Percentiles rank a stretch among this genome's conserved stretches.
phyloP scores from a whole-genome alignment of 2,888 invertebrate species.

The Scaeva pyrastri region DNA sequence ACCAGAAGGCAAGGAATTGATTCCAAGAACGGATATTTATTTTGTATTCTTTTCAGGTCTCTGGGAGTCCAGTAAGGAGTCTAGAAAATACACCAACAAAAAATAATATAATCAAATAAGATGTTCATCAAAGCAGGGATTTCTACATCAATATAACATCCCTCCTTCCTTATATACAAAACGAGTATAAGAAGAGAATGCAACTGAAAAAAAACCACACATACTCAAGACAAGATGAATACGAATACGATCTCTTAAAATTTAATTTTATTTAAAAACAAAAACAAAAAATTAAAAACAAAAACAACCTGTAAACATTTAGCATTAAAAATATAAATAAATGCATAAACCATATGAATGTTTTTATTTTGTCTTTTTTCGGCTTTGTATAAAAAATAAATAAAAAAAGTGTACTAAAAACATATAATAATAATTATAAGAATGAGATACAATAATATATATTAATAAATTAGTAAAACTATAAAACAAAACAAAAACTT shows the following conservation, averaged over 20 bases:
- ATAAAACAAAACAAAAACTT: slow-evolving; percentile 24
- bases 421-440: slow-evolving; percentile 53
- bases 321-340: slow-evolving; percentile 54
- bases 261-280: background rate
- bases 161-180: slow-evolving; percentile 25
- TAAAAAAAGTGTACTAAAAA: slow-evolving; percentile 60
- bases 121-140: slow-evolving; percentile 57
- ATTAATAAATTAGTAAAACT: slow-evolving; percentile 40
- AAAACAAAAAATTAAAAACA: background rate
- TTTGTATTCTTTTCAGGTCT: slow-evolving; percentile 41
- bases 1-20: too few species aligned
- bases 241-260: background rate
- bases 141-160: slow-evolving; percentile 40
- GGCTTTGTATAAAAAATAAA: slow-evolving; percentile 67
- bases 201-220: background rate
- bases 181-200: background rate
- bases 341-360: slow-evolving; percentile 33
- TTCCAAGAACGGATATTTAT: too few species aligned
- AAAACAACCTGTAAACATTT: slow-evolving; percentile 48
- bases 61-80: slow-evolving; percentile 33
- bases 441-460: slow-evolving; percentile 72
- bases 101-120: slow-evolving; percentile 6
- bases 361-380: slow-evolving; percentile 35
- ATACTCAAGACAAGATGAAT: background rate
- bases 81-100: slow-evolving; percentile 37